These are phyloP conservation scores for Orgyia antiqua DNA, from an alignment of 2,888 invertebrate species.

Conservation along the genomic window DNA sequence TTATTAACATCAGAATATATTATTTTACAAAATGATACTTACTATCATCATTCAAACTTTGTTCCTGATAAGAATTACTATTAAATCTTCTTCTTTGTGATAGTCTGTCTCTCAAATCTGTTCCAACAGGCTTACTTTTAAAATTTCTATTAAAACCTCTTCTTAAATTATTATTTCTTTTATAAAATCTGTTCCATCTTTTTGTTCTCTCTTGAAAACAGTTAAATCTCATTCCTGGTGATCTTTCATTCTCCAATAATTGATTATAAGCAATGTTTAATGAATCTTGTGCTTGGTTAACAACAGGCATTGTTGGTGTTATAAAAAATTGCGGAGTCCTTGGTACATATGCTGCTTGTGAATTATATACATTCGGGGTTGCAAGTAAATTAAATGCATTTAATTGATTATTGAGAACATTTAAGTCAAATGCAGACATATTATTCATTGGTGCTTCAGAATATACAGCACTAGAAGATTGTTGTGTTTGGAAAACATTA, in stretches of 20 bases:
- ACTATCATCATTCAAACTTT: too few species aligned
- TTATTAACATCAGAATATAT: too few species aligned
- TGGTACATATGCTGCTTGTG: constrained; percentile 28
- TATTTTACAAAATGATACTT: too few species aligned
- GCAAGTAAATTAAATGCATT: constrained; percentile 12
- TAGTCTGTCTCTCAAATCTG: constrained; percentile 34
- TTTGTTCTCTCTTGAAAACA: background rate
- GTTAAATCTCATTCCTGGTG: background rate
- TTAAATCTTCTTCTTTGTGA: constrained; percentile 17
- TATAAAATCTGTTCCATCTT: background rate
- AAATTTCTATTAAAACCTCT: background rate
- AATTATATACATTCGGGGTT: constrained; percentile 16
- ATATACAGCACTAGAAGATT: constrained; percentile 1
- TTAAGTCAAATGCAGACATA: constrained; percentile 9
- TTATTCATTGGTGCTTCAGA: constrained; percentile 2
- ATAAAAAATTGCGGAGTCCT: constrained; percentile 14
- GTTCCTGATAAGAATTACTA: constrained; percentile 8
- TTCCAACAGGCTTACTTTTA: background rate
- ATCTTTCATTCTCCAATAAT: background rate
- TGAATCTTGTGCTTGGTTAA: constrained; percentile 16
- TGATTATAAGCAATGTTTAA: constrained; percentile 9
- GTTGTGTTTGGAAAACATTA: constrained; percentile 1
- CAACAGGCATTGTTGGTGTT: constrained; percentile 13
- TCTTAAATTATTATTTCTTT: background rate
- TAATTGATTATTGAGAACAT: constrained; percentile 8